A percentile compares a stretch with the other conserved stretches of the same genome.
Conservation (phyloP, 2,113 vertebrate genomes). For the Catharus minimus region DNA sequence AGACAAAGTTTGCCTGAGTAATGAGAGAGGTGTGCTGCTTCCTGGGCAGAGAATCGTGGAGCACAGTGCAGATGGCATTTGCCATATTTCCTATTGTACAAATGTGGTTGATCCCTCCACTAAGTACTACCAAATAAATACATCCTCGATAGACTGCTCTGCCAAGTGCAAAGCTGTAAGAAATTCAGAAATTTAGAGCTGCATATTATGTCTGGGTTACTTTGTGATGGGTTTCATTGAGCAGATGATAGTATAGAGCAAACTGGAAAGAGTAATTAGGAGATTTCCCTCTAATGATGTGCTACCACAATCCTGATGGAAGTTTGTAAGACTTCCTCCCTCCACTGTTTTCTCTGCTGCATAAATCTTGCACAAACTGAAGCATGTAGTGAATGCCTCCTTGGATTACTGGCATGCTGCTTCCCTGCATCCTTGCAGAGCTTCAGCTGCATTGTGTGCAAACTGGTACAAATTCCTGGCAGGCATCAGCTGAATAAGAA, state of each 20-base stretch:
- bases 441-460: not conserved
- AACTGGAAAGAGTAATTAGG: not conserved
- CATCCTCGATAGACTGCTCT: conserved; percentile 83
- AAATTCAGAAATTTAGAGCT: not conserved
- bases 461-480: not conserved
- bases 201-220: not conserved
- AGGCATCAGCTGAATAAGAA: not conserved
- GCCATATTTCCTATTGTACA: conserved; percentile 84
- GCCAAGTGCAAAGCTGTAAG: conserved; percentile 86
- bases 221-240: not conserved
- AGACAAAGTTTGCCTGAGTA: conserved; percentile 89
- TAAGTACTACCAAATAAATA: conserved; percentile 84
- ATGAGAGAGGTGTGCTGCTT: conserved; percentile 83
- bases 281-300: not conserved
- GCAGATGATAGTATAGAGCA: not conserved
- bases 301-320: not conserved
- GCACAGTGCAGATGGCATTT: conserved; percentile 81
- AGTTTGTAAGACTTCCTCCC: not conserved
- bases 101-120: conserved; percentile 78
- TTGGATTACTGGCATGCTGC: not conserved
- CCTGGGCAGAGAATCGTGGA: conserved; percentile 91
- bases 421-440: not conserved
- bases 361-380: not conserved
- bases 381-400: not conserved
- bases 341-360: not conserved